Base-by-base conservation (phyloP, 2,888 invertebrate species). In the Biston betularia region DNA sequence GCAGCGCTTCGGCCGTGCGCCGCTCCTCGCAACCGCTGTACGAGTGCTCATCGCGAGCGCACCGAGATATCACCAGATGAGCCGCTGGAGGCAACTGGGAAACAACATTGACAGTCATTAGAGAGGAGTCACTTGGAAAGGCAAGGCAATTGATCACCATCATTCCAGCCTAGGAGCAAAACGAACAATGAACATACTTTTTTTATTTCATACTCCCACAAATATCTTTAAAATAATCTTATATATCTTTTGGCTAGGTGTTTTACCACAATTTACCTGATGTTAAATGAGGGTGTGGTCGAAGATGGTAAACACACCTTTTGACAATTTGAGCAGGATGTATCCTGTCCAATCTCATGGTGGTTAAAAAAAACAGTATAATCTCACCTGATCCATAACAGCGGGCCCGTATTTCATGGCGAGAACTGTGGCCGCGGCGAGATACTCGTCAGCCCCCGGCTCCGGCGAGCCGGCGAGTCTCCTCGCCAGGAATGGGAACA, bases 31-130 rank as follows among this genome's bases (percentile, higher is more conserved):
- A 68, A 24, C 71, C 96, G 84, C 97, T 98, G 92, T 98, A 98
- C 60, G 98, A 98, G 90, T 98, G 98, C 94, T 98, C 98, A 90
- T 98, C 97, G 89, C 97, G 98, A 0, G 98, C 97, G 79, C 97
- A 97, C 61, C 96, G 96, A 4, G 98, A 98, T 78, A 98, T 97
- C 74, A 98, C 96, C 78, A 93, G 86, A 80, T 92, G 92, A 15
- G 92, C 92, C 15, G 90, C 93, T 1, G 93, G 93, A 10, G 93
- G 93, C 63, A 93, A 66, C 92, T 92, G 86, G 1, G 8, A 10
- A 0, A 0, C 7, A 49, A 34, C 10, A 15, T n/a, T 12, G 11
- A 5, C 45, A n/a, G 10, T 24, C 3, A 24, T 24, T 24, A 24
- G 24, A 24, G 3, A 24, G 24, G 24, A 24, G 24, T n/a, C n/a